Percentiles rank a stretch among this genome's conserved stretches.
phyloP scores from a whole-genome alignment of 2,797 vertebrate species.

The Rhinogobio ventralis region DNA sequence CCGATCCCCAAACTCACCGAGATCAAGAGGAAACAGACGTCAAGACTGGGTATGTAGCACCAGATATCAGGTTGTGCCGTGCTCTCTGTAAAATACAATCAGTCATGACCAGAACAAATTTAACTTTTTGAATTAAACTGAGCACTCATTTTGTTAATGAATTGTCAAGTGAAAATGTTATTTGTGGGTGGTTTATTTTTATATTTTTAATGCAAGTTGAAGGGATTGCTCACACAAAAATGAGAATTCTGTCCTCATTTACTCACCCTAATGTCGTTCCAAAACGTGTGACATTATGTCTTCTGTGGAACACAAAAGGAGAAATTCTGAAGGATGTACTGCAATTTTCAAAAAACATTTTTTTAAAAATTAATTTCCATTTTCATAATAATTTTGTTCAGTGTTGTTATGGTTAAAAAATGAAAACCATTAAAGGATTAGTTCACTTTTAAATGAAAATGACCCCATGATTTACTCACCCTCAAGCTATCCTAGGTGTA shows the following conservation, averaged over 20 bases:
- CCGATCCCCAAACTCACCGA: conserved; percentile 83
- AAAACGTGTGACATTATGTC: too few relatives aligned
- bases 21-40: conserved; percentile 80
- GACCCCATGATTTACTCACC: too few relatives aligned
- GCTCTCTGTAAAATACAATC: not conserved
- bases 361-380: not conserved
- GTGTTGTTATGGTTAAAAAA: too few relatives aligned
- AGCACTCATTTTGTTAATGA: not conserved
- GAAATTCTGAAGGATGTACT: not conserved
- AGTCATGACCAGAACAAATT: not conserved
- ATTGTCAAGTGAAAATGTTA: conserved; percentile 34
- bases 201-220: conserved; percentile 17
- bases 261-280: not conserved
- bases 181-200: conserved; percentile 10
- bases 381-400: too few relatives aligned
- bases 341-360: not conserved
- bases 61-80: not conserved
- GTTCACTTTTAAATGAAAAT: too few relatives aligned
- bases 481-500: too few relatives aligned
- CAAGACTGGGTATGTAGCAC: conserved; percentile 76
- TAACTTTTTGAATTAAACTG: not conserved
- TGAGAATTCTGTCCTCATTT: not conserved
- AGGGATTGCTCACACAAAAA: not conserved
- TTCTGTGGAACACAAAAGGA: not conserved
- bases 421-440: too few relatives aligned